A percentile compares a stretch with the other conserved stretches of the same genome.
Evolutionary conservation across 1,140 invertebrate species (phyloP).

Genomic region (Phthorimaea operculella): DNA sequence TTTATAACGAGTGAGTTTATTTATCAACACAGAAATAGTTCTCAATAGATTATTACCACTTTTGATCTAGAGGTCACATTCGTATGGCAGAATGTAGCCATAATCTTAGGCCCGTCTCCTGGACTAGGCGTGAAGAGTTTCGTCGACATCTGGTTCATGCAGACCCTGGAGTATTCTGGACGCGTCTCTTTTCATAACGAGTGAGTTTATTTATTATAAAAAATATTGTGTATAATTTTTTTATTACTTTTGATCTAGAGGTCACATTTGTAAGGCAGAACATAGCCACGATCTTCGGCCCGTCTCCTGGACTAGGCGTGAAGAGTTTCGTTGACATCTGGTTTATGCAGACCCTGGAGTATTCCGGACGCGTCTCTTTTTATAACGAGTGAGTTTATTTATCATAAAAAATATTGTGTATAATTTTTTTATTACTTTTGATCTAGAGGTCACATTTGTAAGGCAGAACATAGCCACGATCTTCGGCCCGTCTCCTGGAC

Average conservation of each 20-base stretch:
- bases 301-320: slow-evolving; percentile 32
- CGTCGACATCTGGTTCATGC: slow-evolving; percentile 54
- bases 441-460: neutral
- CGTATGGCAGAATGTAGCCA: slow-evolving; percentile 48
- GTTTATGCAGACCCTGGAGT: slow-evolving; percentile 42
- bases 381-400: slow-evolving; percentile 47
- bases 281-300: slow-evolving; percentile 37
- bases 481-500: slow-evolving; percentile 26
- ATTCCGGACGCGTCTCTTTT: slow-evolving; percentile 38
- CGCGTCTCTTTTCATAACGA: slow-evolving; percentile 48
- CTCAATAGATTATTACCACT: no score
- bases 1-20: slow-evolving; percentile 51
- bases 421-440: no score
- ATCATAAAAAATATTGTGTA: no score
- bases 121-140: slow-evolving; percentile 40
- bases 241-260: slow-evolving; percentile 18
- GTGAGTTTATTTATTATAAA: slow-evolving; percentile 31
- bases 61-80: slow-evolving; percentile 21
- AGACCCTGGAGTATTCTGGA: slow-evolving; percentile 30
- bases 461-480: slow-evolving; percentile 29
- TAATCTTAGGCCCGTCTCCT: slow-evolving; percentile 31
- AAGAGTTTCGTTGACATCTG: slow-evolving; percentile 51
- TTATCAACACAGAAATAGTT: no score
- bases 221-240: no score
- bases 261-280: slow-evolving; percentile 39